These are phyloP conservation scores for Epinephelus lanceolatus DNA, from an alignment of 2,113 vertebrate species.

Conservation along the genomic window DNA sequence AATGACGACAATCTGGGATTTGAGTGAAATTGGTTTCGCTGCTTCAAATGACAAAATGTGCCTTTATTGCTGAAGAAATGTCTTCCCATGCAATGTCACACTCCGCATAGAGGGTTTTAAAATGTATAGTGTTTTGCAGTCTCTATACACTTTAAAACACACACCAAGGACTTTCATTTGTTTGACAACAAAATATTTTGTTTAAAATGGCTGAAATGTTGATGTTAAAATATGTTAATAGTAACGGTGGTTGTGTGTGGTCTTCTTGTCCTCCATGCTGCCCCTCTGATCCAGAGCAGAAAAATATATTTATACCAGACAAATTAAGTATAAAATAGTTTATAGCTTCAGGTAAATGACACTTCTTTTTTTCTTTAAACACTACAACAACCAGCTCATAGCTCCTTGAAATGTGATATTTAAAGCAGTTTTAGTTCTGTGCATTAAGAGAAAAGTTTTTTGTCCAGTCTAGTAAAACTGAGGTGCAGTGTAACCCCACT, in stretches of 20 bases:
- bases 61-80: background rate
- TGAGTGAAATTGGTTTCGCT: background rate
- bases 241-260: too few species aligned
- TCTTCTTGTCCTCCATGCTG: background rate
- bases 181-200: background rate
- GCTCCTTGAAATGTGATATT: background rate
- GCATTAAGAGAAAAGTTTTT: background rate
- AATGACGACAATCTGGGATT: background rate
- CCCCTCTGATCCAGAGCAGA: background rate
- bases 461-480: background rate
- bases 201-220: too few species aligned
- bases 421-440: background rate
- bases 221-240: background rate
- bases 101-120: background rate
- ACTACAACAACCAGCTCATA: background rate
- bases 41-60: background rate
- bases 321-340: background rate
- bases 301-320: background rate
- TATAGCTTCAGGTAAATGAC: background rate
- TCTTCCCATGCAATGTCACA: background rate
- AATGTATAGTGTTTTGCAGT: too few species aligned
- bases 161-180: background rate
- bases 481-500: constrained; percentile 5
- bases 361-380: background rate
- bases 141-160: background rate